phyloP scores from a whole-genome alignment of 2,113 vertebrate genomes.

The Castor canadensis region DNA sequence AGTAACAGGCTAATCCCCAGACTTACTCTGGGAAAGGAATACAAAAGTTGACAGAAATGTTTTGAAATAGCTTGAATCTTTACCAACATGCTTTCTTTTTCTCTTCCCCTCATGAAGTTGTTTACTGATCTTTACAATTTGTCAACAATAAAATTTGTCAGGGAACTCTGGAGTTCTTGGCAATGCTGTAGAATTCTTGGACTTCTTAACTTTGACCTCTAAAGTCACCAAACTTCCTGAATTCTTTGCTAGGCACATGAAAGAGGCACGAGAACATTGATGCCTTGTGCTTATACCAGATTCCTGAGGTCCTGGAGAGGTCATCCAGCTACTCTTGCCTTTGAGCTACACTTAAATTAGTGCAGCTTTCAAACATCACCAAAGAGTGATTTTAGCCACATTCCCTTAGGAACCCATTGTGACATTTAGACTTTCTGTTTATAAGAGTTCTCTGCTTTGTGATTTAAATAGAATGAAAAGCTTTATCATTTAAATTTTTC shows the following conservation, averaged over 20 bases:
- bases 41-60: background rate
- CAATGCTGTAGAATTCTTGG: conserved; percentile 44
- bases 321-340: background rate
- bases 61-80: background rate
- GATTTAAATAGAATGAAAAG: conserved; percentile 21
- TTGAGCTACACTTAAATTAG: conserved; percentile 19
- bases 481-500: background rate
- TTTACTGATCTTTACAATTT: background rate
- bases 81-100: background rate
- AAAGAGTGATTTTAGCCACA: background rate
- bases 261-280: background rate
- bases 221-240: conserved; percentile 41
- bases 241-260: background rate
- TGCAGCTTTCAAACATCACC: conserved; percentile 25
- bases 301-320: background rate
- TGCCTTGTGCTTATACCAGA: background rate
- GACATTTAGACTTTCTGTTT: background rate
- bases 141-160: background rate
- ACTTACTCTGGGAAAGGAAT: background rate
- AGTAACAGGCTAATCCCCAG: background rate
- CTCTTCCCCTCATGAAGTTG: background rate
- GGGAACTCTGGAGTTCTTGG: conserved; percentile 38
- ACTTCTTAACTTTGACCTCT: conserved; percentile 33
- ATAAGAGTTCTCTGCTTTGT: background rate
- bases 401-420: background rate